These are phyloP conservation scores for Lamprotornis superbus DNA, from an alignment of 2,113 vertebrate genomes.

Conservation along the genomic window DNA sequence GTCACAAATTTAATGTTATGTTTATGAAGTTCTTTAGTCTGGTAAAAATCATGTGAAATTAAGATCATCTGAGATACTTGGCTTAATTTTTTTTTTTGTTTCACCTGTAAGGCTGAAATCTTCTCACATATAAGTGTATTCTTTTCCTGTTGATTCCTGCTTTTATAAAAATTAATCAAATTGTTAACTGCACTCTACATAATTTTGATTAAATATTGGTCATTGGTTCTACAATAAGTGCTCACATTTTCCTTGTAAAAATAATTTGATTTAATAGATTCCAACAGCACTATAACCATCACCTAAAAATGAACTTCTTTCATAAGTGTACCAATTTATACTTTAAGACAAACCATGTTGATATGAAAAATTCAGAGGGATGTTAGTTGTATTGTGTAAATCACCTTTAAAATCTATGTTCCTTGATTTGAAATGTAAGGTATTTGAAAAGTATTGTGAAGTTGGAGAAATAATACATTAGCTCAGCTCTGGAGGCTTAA, in stretches of 20 bases:
- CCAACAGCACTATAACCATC: background rate
- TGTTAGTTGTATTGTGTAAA: constrained; percentile 22
- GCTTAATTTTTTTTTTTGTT: background rate
- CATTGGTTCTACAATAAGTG: background rate
- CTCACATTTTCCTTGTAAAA: background rate
- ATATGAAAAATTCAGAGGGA: background rate
- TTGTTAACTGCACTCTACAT: background rate
- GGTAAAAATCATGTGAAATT: background rate
- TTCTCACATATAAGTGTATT: background rate
- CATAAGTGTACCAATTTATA: background rate
- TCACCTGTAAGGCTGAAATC: background rate
- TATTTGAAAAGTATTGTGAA: constrained; percentile 48
- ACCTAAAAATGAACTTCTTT: background rate
- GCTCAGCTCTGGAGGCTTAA: constrained; percentile 49
- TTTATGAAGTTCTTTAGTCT: background rate
- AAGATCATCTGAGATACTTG: background rate
- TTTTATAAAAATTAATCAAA: background rate
- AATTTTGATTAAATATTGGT: background rate
- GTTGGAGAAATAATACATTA: constrained; percentile 47
- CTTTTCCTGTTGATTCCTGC: background rate
- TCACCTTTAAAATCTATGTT: background rate
- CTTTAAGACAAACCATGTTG: background rate
- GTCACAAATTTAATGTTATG: background rate
- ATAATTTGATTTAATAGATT: background rate
- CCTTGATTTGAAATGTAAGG: constrained; percentile 41